phyloP scores from a whole-genome alignment of 2,888 invertebrate species.

The Tipula vernalis region DNA sequence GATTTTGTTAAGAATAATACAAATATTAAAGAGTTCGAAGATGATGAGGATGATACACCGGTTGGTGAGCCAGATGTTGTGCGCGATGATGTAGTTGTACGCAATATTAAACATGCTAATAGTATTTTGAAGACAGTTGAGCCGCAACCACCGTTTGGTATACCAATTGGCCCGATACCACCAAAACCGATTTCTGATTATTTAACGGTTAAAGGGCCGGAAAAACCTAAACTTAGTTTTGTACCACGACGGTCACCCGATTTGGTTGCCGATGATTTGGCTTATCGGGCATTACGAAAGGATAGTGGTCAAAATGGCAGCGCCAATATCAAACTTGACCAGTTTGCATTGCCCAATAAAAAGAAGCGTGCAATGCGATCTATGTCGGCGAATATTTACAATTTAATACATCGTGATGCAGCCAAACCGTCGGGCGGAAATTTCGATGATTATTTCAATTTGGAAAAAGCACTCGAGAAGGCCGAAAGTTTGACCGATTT shows the following conservation, averaged over 20 bases:
- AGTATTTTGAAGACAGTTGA: constrained; percentile 57
- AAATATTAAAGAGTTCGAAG: constrained; percentile 43
- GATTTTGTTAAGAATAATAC: constrained; percentile 39
- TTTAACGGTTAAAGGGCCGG: constrained; percentile 61
- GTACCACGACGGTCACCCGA: constrained; percentile 60
- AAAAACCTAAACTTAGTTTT: constrained; percentile 46
- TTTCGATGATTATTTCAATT: constrained; percentile 43
- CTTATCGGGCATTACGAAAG: constrained; percentile 72
- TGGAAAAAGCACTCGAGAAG: constrained; percentile 43
- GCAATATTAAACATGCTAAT: constrained; percentile 67
- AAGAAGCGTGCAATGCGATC: constrained; percentile 73
- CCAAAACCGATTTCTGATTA: constrained; percentile 74
- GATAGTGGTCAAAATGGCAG: constrained; percentile 37
- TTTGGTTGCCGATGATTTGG: constrained; percentile 75
- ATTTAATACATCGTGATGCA: constrained; percentile 53
- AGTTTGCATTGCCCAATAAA: constrained; percentile 37
- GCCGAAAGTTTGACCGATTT: constrained; percentile 50
- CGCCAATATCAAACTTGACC: constrained; percentile 34
- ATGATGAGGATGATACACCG: constrained; percentile 39
- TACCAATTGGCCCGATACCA: constrained; percentile 72
- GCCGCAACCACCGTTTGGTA: constrained; percentile 82
- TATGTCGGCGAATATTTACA: constrained; percentile 71
- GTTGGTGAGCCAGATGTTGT: constrained; percentile 69
- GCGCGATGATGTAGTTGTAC: constrained; percentile 71
- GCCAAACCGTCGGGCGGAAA: constrained; percentile 35